Conservation (phyloP, 2,113 vertebrate species). For the Limanda limanda region DNA sequence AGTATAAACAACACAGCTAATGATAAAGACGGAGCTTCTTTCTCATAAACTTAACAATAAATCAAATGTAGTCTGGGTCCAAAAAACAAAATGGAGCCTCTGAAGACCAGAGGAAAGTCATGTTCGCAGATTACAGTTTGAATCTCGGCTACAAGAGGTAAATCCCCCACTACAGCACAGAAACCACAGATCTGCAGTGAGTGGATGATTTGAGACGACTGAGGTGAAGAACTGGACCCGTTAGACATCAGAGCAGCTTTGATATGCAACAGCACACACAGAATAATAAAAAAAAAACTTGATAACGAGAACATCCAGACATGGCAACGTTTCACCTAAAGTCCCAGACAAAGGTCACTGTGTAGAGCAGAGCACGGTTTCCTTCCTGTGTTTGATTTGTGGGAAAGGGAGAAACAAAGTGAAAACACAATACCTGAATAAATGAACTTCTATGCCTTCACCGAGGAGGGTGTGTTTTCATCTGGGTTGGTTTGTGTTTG, state of each 20-base stretch:
- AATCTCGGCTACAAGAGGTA: background rate
- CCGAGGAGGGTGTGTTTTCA: too few species aligned
- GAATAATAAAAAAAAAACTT: background rate
- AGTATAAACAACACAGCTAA: slow-evolving; percentile 1
- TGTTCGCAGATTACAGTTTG: background rate
- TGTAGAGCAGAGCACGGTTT: background rate
- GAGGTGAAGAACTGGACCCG: too few species aligned
- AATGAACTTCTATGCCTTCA: too few species aligned
- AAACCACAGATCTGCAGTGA: background rate
- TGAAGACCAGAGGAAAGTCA: background rate
- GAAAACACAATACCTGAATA: too few species aligned
- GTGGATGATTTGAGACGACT: too few species aligned
- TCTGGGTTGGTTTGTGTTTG: too few species aligned
- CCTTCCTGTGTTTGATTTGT: background rate
- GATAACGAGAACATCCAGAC: background rate
- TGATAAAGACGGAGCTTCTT: background rate
- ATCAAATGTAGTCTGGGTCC: background rate
- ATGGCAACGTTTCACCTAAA: background rate
- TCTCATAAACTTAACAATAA: background rate
- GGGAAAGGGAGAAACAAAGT: too few species aligned
- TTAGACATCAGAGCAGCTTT: background rate
- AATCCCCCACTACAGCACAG: background rate
- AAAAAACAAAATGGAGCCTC: slow-evolving; percentile 5
- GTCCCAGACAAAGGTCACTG: background rate
- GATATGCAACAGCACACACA: background rate